These are phyloP conservation scores for Myripristis jacobus DNA, from an alignment of 2,797 vertebrate genomes.

Conservation along the genomic window DNA sequence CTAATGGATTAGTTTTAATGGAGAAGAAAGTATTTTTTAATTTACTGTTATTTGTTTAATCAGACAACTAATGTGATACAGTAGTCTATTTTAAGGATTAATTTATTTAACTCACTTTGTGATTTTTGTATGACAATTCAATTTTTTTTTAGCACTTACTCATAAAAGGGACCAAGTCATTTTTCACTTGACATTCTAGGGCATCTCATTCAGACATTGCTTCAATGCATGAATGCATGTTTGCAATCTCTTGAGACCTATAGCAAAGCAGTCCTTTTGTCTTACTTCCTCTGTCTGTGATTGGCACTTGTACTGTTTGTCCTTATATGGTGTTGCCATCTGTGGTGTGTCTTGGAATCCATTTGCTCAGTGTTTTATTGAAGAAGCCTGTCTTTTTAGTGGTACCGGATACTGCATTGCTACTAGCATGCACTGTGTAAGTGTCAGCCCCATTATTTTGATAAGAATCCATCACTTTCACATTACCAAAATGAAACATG, in stretches of 20 bases:
- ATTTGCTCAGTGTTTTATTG: constrained; percentile 8
- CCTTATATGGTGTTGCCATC: constrained; percentile 30
- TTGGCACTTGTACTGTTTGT: constrained; percentile 36
- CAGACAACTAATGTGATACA: too few species aligned
- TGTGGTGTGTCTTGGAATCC: constrained; percentile 29
- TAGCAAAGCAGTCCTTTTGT: constrained; percentile 19
- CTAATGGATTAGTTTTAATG: not conserved
- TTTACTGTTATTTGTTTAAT: too few species aligned
- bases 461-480: not conserved
- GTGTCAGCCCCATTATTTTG: constrained; percentile 21
- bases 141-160: not conserved
- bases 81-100: constrained; percentile 3
- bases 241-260: constrained; percentile 64
- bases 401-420: constrained; percentile 29
- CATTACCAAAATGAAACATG: not conserved
- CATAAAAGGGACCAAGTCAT: not conserved
- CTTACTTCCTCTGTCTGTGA: constrained; percentile 16
- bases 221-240: not conserved
- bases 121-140: not conserved
- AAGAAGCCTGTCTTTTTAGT: constrained; percentile 11
- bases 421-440: constrained; percentile 14
- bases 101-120: constrained; percentile 2
- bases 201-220: not conserved
- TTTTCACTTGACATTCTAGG: constrained; percentile 5
- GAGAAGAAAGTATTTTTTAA: too few species aligned